Conservation (phyloP, 2,113 vertebrate genomes). For the Oxyruncus cristatus region DNA sequence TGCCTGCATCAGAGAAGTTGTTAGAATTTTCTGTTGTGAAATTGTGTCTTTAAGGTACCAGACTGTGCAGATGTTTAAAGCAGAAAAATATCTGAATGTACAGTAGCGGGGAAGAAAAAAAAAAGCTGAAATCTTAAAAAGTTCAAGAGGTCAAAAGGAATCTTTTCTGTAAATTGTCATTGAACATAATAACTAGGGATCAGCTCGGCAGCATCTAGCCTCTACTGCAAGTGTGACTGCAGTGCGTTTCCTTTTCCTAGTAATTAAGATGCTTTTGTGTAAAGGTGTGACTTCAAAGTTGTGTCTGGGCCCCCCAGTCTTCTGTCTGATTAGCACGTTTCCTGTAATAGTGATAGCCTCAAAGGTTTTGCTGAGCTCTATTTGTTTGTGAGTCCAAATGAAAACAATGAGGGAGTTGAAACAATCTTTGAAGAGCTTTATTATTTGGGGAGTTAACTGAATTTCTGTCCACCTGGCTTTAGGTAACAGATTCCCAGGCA, state of each 20-base stretch:
- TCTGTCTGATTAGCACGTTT: not conserved
- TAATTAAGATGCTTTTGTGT: not conserved
- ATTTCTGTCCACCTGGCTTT: not conserved
- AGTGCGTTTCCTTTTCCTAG: not conserved
- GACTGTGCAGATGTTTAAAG: not conserved
- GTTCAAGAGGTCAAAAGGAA: not conserved
- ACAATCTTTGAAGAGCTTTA: not conserved
- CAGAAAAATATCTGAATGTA: not conserved
- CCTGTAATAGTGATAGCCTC: not conserved
- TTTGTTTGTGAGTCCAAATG: not conserved
- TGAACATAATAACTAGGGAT: not conserved
- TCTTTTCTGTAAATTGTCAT: not conserved
- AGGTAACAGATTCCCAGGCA: not conserved
- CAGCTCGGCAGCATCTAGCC: not conserved
- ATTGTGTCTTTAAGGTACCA: not conserved
- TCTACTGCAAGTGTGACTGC: not conserved
- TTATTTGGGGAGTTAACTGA: not conserved
- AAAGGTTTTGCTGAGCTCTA: not conserved
- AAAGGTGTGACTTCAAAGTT: not conserved
- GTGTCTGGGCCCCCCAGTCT: not conserved
- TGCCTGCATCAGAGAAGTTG: not conserved
- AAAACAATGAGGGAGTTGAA: not conserved
- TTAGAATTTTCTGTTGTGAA: not conserved
- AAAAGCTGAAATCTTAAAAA: not conserved
- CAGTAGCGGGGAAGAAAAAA: too few relatives aligned